Conservation (phyloP, 2,888 invertebrate species). For the Andrena camellia region DNA sequence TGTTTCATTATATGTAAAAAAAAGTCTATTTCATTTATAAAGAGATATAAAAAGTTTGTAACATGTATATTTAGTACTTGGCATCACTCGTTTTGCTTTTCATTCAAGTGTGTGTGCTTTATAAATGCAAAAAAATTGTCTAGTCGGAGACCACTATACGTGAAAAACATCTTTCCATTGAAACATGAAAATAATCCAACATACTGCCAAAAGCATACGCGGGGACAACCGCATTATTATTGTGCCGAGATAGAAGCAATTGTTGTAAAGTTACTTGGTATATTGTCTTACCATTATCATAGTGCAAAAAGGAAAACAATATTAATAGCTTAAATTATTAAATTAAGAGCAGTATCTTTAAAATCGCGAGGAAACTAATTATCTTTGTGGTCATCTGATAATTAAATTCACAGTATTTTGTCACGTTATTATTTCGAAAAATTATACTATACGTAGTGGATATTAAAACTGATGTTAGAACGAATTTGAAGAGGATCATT, state of each 20-base stretch:
- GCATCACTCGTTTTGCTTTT: slow-evolving; percentile 26
- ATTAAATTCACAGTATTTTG: slow-evolving; percentile 30
- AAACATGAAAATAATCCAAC: slow-evolving; percentile 9
- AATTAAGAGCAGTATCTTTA: slow-evolving; percentile 9
- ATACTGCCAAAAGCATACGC: slow-evolving; percentile 50
- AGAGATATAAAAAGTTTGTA: slow-evolving; percentile 40
- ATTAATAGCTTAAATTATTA: slow-evolving; percentile 3
- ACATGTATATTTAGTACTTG: slow-evolving; percentile 27
- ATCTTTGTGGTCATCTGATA: slow-evolving; percentile 49
- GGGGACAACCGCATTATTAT: slow-evolving; percentile 12
- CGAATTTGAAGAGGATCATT: slow-evolving; percentile 45
- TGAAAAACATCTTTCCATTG: not conserved
- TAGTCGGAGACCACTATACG: slow-evolving; percentile 46
- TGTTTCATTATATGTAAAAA: slow-evolving; percentile 30
- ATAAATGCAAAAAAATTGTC: slow-evolving; percentile 28
- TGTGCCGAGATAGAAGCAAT: not conserved
- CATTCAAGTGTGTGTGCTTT: slow-evolving; percentile 24
- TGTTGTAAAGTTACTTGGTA: not conserved
- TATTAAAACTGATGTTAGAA: slow-evolving; percentile 35
- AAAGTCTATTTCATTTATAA: slow-evolving; percentile 32
- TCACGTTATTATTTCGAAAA: slow-evolving; percentile 30
- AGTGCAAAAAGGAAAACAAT: not conserved
- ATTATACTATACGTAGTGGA: slow-evolving; percentile 24
- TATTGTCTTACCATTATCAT: not conserved
- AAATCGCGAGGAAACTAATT: slow-evolving; percentile 8